Percentiles rank a stretch among this genome's conserved stretches.
Conservation (phyloP, 2,113 vertebrate genomes). For the Megaceryle torquata region DNA sequence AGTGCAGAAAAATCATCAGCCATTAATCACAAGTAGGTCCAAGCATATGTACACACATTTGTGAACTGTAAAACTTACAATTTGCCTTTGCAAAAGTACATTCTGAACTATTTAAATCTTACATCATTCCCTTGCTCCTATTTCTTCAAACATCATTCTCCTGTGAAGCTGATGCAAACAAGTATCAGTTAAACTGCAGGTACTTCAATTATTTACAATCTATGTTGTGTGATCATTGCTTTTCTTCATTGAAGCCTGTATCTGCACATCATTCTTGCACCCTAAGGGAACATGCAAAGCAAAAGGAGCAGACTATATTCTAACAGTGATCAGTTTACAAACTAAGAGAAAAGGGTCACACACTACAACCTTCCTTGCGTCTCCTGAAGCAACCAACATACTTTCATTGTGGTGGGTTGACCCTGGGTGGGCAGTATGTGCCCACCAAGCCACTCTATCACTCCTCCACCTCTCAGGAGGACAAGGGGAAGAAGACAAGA, state of each 20-base stretch:
- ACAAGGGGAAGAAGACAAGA: too few species aligned
- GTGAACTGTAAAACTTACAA: background rate
- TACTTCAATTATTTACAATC: background rate
- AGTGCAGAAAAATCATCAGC: background rate
- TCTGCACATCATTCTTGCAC: background rate
- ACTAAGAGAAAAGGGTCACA: background rate
- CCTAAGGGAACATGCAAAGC: background rate
- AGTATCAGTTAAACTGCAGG: background rate
- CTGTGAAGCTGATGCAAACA: background rate
- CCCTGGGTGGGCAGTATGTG: too few species aligned
- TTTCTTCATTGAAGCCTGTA: background rate
- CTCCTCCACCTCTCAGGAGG: too few species aligned
- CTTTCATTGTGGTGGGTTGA: background rate
- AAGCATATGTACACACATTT: background rate
- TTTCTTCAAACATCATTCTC: background rate
- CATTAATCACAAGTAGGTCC: background rate
- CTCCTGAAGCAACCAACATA: background rate
- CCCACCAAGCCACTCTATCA: too few species aligned
- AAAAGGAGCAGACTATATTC: background rate
- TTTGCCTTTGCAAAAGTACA: background rate
- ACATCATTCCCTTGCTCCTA: background rate
- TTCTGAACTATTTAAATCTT: background rate
- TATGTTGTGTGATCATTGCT: rapidly evolving
- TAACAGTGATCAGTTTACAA: background rate
- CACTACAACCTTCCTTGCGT: background rate